phyloP scores from a whole-genome alignment of 2,113 vertebrate genomes.

The Calonectris borealis region DNA sequence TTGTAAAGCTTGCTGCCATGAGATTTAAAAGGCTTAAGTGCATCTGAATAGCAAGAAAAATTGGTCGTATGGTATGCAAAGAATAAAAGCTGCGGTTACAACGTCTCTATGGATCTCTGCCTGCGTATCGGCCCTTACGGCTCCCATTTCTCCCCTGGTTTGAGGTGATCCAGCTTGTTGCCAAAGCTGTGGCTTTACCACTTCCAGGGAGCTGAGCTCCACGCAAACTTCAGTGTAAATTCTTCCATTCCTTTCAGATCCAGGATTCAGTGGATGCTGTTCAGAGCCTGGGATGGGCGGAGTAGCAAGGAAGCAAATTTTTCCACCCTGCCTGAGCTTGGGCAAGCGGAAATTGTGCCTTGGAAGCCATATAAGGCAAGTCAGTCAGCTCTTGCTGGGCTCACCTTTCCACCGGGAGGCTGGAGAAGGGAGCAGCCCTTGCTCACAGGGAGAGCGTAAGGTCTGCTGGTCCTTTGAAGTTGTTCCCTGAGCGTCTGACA shows the following conservation, averaged over 20 bases:
- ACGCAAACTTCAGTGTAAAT: neutral
- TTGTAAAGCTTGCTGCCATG: neutral
- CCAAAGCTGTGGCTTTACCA: neutral
- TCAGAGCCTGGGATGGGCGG: neutral
- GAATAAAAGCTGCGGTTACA: neutral
- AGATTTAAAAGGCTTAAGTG: neutral
- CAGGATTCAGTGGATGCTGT: neutral
- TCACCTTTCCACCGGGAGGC: constrained; percentile 8
- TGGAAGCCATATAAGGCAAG: constrained; percentile 27
- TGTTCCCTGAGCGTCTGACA: neutral
- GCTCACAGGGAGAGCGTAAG: neutral
- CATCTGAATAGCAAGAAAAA: neutral
- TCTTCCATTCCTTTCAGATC: constrained; percentile 1
- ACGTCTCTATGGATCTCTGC: neutral
- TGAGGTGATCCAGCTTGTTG: neutral
- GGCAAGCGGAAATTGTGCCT: constrained; percentile 38
- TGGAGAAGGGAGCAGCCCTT: constrained; percentile 39
- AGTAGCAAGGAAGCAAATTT: constrained; percentile 15
- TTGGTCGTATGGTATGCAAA: accelerated
- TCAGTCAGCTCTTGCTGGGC: neutral
- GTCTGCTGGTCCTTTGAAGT: constrained; percentile 31
- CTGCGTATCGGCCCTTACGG: accelerated
- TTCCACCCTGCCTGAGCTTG: constrained; percentile 53
- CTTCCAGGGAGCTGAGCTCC: neutral
- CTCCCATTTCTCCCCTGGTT: neutral